phyloP scores from a whole-genome alignment of 1,140 invertebrate genomes.

The Zaprionus ghesquierei region DNA sequence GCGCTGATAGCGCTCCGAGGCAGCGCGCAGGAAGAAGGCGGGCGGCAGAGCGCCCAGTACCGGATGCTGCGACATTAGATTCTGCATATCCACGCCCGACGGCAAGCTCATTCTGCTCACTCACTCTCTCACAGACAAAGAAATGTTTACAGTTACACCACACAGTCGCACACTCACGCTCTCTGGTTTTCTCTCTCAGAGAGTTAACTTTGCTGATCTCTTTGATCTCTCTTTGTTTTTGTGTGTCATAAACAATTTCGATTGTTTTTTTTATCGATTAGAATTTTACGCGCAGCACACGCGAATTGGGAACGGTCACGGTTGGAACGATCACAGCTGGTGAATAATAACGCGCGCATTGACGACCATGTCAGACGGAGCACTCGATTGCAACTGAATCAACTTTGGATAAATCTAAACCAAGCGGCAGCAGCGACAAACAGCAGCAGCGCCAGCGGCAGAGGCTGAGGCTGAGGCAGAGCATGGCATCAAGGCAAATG shows the following conservation, averaged over 20 bases:
- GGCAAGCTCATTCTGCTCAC: constrained; percentile 87
- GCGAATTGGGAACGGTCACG: not conserved
- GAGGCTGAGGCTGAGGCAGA: constrained; percentile 15
- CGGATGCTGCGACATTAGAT: constrained; percentile 92
- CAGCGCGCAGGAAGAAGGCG: constrained; percentile 92
- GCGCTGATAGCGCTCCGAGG: constrained; percentile 95
- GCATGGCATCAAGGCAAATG: constrained; percentile 56
- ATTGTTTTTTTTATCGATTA: constrained; percentile 15
- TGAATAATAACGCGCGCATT: constrained; percentile 30
- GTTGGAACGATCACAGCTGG: not conserved
- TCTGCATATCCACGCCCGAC: constrained; percentile 91
- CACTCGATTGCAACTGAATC: constrained; percentile 82
- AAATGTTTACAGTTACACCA: not conserved
- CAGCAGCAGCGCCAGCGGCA: constrained; percentile 7
- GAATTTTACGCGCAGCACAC: constrained; percentile 9
- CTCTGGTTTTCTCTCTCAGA: not conserved
- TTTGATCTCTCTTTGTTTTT: not conserved
- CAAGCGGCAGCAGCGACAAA: constrained; percentile 26
- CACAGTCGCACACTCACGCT: not conserved
- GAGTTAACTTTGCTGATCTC: not conserved
- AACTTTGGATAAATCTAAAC: constrained; percentile 64
- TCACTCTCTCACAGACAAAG: constrained; percentile 2
- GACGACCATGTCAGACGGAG: constrained; percentile 75
- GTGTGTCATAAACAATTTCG: constrained; percentile 25
- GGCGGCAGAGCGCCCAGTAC: constrained; percentile 90